These are phyloP conservation scores for Sesia apiformis DNA, from an alignment of 2,888 invertebrate species.

Conservation along the genomic window DNA sequence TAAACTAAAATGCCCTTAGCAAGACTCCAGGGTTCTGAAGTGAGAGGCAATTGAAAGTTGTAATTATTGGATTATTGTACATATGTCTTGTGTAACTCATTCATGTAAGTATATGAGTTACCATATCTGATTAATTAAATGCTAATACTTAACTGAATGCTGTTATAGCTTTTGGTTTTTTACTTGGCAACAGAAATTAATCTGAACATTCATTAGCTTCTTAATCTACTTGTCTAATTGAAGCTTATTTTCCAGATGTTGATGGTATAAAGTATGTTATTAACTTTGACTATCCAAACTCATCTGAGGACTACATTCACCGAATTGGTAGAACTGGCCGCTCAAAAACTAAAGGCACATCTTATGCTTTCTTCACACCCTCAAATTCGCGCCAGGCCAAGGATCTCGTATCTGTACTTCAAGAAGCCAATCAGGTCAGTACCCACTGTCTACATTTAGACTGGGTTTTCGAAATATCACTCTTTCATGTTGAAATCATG, in stretches of 20 bases:
- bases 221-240: background rate
- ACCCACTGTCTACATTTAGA: background rate
- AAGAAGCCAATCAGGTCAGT: constrained; percentile 90
- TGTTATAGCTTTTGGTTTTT: constrained; percentile 14
- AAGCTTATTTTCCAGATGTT: constrained; percentile 81
- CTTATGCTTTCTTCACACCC: constrained; percentile 95
- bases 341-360: constrained; percentile 89
- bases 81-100: constrained; percentile 62
- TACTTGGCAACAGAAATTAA: constrained; percentile 1
- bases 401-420: constrained; percentile 90
- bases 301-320: constrained; percentile 96
- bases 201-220: background rate
- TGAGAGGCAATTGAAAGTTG: constrained; percentile 56
- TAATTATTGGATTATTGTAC: constrained; percentile 44
- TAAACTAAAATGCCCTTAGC: constrained; percentile 41
- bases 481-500: too few relatives aligned
- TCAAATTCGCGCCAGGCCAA: constrained; percentile 90
- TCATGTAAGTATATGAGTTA: constrained; percentile 71
- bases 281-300: constrained; percentile 97
- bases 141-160: constrained; percentile 5
- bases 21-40: constrained; percentile 71
- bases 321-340: constrained; percentile 95
- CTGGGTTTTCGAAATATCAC: background rate
- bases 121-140: constrained; percentile 14
- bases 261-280: constrained; percentile 97